Conservation (phyloP, 2,113 vertebrate genomes). For the Trochalopteron elliotii region DNA sequence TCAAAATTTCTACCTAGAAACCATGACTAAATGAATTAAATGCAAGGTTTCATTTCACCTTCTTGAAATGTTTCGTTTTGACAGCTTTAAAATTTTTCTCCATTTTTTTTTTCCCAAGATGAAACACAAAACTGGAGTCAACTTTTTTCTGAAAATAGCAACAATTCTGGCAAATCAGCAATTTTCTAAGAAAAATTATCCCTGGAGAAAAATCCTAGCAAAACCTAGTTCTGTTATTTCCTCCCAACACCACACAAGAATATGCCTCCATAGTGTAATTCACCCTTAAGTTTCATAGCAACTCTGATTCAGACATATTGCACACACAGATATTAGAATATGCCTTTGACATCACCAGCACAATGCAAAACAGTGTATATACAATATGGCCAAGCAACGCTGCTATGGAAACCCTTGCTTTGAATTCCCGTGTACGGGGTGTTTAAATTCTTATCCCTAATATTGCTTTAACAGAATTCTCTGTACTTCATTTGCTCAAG, state of each 20-base stretch:
- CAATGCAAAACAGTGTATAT: constrained; percentile 47
- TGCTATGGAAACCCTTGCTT: constrained; percentile 60
- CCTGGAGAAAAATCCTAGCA: constrained; percentile 40
- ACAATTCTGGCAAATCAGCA: constrained; percentile 45
- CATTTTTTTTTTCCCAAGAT: not conserved
- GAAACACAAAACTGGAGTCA: not conserved
- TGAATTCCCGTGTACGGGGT: not conserved
- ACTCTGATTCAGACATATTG: constrained; percentile 51
- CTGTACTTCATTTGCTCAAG: not conserved
- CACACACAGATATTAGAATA: constrained; percentile 57
- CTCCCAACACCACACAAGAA: not conserved
- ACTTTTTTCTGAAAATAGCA: constrained; percentile 33
- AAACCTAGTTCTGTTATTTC: constrained; percentile 36
- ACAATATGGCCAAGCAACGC: constrained; percentile 52
- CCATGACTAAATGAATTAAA: not conserved
- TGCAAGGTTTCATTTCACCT: not conserved
- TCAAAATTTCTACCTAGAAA: not conserved
- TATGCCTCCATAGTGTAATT: constrained; percentile 45
- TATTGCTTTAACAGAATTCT: not conserved
- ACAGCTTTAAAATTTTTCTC: not conserved
- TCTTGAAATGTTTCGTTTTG: not conserved
- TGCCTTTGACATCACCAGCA: constrained; percentile 55
- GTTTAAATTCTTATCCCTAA: constrained; percentile 6
- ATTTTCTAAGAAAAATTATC: constrained; percentile 45
- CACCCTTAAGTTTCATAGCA: constrained; percentile 46